Conservation (phyloP, 2,888 invertebrate species). For the Tetragnatha montana region DNA sequence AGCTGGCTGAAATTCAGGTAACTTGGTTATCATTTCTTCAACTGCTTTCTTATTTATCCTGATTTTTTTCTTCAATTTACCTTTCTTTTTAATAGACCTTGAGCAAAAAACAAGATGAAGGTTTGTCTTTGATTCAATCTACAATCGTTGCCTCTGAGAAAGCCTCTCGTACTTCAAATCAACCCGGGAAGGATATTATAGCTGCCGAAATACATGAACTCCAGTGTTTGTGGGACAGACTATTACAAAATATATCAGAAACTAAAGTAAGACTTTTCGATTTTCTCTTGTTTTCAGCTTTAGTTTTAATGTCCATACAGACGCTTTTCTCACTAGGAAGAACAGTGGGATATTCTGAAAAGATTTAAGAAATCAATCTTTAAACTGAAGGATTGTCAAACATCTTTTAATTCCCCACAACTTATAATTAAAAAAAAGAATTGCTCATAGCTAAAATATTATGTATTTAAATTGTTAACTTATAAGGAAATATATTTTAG, state of each 20-base stretch:
- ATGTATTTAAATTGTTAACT: too few relatives aligned
- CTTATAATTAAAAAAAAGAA: too few relatives aligned
- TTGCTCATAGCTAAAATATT: too few relatives aligned
- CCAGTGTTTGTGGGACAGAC: conserved; percentile 92
- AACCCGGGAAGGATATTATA: conserved; percentile 91
- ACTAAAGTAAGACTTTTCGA: conserved; percentile 82
- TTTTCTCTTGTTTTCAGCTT: not conserved
- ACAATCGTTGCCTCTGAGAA: conserved; percentile 94
- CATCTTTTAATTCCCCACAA: too few relatives aligned
- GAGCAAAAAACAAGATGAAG: conserved; percentile 87
- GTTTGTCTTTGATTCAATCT: conserved; percentile 89
- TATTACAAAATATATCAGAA: conserved; percentile 92
- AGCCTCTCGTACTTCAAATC: conserved; percentile 88
- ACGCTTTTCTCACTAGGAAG: too few relatives aligned
- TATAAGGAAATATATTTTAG: too few relatives aligned
- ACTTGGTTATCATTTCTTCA: conserved; percentile 6
- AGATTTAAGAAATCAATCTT: too few relatives aligned
- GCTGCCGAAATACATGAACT: conserved; percentile 91
- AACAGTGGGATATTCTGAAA: too few relatives aligned
- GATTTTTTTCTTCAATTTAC: not conserved
- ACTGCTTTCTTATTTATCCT: not conserved
- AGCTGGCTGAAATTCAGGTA: conserved; percentile 81
- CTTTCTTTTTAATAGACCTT: conserved; percentile 81
- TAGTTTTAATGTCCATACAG: too few relatives aligned
- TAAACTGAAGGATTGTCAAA: too few relatives aligned